These are phyloP conservation scores for Neodiprion pinetum DNA, from an alignment of 1,140 invertebrate species.

Conservation along the genomic window DNA sequence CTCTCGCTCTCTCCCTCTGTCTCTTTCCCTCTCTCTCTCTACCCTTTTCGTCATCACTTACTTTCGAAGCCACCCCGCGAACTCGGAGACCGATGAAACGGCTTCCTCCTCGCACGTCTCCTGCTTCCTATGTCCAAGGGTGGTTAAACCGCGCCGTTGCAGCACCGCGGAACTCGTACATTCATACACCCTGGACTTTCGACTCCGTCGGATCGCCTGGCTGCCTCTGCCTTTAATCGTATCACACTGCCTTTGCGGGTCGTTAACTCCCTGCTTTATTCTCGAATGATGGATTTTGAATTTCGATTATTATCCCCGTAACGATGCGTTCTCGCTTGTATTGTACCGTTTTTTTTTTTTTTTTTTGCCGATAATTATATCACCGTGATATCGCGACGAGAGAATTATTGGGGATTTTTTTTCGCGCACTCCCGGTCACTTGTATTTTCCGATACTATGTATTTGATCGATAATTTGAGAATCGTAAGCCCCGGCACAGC, in stretches of 20 bases:
- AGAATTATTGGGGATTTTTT: too few relatives aligned
- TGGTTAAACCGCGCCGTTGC: background rate
- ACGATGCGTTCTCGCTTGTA: too few relatives aligned
- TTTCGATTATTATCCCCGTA: too few relatives aligned
- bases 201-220: background rate
- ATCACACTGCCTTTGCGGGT: slow-evolving; percentile 8
- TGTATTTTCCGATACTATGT: too few relatives aligned
- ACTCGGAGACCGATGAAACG: slow-evolving; percentile 39
- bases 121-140: background rate
- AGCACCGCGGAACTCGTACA: background rate
- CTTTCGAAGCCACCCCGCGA: slow-evolving; percentile 33
- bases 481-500: too few relatives aligned
- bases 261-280: too few relatives aligned
- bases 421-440: too few relatives aligned
- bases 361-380: background rate
- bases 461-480: too few relatives aligned
- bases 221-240: background rate
- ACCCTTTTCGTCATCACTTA: slow-evolving; percentile 26
- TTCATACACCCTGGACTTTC: background rate
- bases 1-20: too few relatives aligned
- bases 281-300: too few relatives aligned
- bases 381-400: background rate
- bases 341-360: too few relatives aligned
- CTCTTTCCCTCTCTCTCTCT: slow-evolving; percentile 9
- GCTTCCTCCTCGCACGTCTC: slow-evolving; percentile 24